Evolutionary conservation across 2,797 vertebrate genomes (phyloP).

Genomic region (Dicrostonyx torquatus): DNA sequence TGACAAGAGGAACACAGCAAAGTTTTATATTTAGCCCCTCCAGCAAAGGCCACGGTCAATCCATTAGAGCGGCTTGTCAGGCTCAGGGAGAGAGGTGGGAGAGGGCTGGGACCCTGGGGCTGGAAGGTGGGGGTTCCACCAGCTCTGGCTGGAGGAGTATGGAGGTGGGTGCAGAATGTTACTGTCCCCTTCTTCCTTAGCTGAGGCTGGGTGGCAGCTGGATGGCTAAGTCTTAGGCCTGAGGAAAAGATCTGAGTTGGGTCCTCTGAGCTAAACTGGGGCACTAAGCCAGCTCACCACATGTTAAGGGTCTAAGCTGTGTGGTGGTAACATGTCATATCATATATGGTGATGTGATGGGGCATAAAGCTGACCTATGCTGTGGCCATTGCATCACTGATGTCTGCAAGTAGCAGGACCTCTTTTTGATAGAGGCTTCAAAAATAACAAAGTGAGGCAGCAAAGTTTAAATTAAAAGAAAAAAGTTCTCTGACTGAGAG

Average conservation of each 20-base stretch:
- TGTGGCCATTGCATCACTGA: not conserved
- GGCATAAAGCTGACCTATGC: not conserved
- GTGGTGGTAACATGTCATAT: no score
- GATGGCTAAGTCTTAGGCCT: not conserved
- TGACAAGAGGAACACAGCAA: constrained; percentile 85
- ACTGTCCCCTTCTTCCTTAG: not conserved
- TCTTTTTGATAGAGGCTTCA: constrained; percentile 25
- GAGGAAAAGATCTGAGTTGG: not conserved
- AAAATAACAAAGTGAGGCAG: not conserved
- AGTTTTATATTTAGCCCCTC: constrained; percentile 87
- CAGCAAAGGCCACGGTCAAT: constrained; percentile 78
- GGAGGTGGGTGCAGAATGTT: not conserved
- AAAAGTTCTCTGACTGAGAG: not conserved
- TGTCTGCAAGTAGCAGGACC: not conserved
- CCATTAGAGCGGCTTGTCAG: constrained; percentile 84
- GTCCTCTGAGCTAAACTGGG: constrained; percentile 17
- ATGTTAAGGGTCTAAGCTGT: not conserved
- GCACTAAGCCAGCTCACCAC: not conserved
- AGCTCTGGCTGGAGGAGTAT: not conserved
- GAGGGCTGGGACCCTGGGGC: not conserved
- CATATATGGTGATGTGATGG: rapidly evolving
- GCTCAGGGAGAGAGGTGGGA: constrained; percentile 39
- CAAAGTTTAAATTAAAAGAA: not conserved
- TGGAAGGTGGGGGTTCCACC: not conserved
- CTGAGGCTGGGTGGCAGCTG: not conserved